Evolutionary conservation across 2,888 invertebrate species (phyloP).

Genomic region (Prionchulus punctatus): DNA sequence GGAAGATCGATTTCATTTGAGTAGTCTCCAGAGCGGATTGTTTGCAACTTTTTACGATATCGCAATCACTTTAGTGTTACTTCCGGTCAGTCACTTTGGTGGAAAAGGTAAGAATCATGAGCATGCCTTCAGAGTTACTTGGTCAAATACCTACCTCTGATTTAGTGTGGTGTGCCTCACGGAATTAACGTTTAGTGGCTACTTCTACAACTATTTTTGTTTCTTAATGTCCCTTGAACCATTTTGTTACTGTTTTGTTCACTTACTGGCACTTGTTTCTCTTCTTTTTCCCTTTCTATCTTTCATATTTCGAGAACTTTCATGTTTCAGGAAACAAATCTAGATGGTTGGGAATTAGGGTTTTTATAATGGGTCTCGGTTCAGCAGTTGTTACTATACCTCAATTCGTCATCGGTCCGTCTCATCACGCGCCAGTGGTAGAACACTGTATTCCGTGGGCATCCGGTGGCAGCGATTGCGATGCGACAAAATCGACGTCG

Average conservation of each 20-base stretch:
- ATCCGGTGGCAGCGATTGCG: neutral
- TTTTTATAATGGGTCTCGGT: conserved; percentile 50
- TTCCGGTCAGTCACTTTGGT: conserved; percentile 64
- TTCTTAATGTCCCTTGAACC: no score
- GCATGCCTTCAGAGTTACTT: neutral
- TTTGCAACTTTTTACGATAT: conserved; percentile 68
- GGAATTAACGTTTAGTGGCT: no score
- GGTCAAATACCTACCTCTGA: no score
- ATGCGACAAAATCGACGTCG: no score
- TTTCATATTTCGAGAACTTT: no score
- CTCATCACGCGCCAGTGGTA: neutral
- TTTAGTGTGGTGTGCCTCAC: no score
- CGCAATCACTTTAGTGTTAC: conserved; percentile 57
- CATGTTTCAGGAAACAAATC: conserved; percentile 38
- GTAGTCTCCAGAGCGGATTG: conserved; percentile 53
- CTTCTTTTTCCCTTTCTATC: no score
- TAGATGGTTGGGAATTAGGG: conserved; percentile 53
- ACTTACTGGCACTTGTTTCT: neutral
- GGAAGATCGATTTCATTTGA: conserved; percentile 31
- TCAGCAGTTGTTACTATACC: conserved; percentile 62
- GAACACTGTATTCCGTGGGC: neutral
- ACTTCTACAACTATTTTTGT: no score
- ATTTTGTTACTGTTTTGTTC: no score
- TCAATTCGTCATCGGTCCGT: conserved; percentile 53
- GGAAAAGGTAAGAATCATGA: conserved; percentile 36